phyloP scores from a whole-genome alignment of 2,113 vertebrate genomes.

The Neofelis nebulosa region DNA sequence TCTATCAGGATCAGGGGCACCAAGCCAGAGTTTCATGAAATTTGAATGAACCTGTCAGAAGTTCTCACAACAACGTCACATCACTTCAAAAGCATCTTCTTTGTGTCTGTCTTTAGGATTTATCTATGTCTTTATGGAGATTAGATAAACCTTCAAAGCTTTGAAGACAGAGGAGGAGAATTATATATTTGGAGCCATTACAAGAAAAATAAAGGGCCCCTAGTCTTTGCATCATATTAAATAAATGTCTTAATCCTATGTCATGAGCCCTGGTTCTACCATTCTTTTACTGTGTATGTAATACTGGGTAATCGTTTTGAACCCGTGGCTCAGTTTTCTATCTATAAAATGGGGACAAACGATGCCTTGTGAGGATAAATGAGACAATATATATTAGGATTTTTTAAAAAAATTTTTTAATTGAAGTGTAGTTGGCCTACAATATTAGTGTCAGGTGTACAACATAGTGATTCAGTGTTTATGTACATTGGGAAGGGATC shows the following conservation, averaged over 20 bases:
- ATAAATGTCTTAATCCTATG: not conserved
- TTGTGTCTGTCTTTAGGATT: constrained; percentile 58
- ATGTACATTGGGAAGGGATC: not conserved
- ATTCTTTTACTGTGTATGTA: not conserved
- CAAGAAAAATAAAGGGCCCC: not conserved
- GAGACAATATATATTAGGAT: not conserved
- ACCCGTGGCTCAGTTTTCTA: not conserved
- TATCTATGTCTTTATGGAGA: constrained; percentile 33
- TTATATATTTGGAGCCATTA: not conserved
- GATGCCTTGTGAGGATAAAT: not conserved
- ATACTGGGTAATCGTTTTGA: not conserved
- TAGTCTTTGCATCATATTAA: not conserved
- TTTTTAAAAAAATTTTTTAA: not conserved
- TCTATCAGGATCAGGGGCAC: constrained; percentile 63
- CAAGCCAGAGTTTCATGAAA: constrained; percentile 59
- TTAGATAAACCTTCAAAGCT: constrained; percentile 9
- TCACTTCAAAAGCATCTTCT: constrained; percentile 74
- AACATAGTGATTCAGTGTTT: not conserved
- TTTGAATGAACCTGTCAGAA: constrained; percentile 43
- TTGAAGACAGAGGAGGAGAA: not conserved
- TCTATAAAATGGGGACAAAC: not conserved
- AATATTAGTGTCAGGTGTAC: not conserved
- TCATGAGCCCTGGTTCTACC: not conserved
- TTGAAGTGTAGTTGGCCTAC: not conserved
- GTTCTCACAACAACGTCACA: not conserved